These are phyloP conservation scores for Emydura subglobosa DNA, from an alignment of 2,113 vertebrate genomes.

Conservation along the genomic window DNA sequence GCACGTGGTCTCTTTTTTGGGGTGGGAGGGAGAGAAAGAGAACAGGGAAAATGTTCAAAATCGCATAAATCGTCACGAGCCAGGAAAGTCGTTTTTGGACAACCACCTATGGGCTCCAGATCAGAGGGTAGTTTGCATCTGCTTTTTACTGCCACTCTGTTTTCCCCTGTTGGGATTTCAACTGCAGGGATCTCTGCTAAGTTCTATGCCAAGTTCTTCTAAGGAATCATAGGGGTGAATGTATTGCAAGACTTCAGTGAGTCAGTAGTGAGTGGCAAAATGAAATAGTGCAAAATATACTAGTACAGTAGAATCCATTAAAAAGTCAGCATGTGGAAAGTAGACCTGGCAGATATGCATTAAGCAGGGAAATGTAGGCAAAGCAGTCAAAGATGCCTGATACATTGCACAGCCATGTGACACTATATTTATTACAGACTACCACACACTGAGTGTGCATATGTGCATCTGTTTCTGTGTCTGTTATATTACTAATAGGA, in stretches of 20 bases:
- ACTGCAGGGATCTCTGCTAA: background rate
- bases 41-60: too few species aligned
- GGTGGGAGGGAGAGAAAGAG: too few species aligned
- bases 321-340: background rate
- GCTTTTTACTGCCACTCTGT: background rate
- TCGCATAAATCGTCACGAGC: background rate
- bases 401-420: background rate
- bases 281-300: background rate
- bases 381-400: background rate
- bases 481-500: background rate
- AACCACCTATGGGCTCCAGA: background rate
- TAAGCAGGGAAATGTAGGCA: background rate
- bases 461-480: background rate
- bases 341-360: background rate
- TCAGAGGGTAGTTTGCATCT: background rate
- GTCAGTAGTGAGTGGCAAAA: rapidly evolving
- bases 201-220: background rate
- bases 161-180: background rate
- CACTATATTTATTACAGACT: background rate
- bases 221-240: background rate
- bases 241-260: background rate
- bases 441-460: rapidly evolving
- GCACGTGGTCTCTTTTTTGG: background rate
- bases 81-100: background rate
- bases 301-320: background rate